Evolutionary conservation across 2,888 invertebrate species (phyloP), one percentile per base, ranked within the genome.

Genomic region (Ophion ellenae): DNA sequence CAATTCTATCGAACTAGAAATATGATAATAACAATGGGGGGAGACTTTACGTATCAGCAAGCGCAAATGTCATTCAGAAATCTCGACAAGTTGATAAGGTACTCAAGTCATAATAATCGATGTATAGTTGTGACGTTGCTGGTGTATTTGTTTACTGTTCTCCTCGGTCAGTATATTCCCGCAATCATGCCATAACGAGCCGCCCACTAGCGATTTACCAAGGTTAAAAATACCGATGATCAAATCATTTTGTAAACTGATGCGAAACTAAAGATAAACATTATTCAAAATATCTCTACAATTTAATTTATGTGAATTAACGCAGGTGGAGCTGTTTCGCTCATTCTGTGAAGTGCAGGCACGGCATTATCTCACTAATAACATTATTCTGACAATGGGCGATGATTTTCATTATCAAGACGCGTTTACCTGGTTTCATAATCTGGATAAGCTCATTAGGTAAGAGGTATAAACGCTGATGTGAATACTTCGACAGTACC

Each of bases 361-460:
- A 0, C 88, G 90, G 57, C 92, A 91, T 0, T 97, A 97, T 92
- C 91, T 91, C 84, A 97, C 97, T 0, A 96, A 96, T 87, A 97
- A 98, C 92, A 95, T 98, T n/a, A 95, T 98, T 89, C 95, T 98
- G 75, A 97, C 98, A 0, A 98, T 98, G 98, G 99, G 99, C 0
- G 97, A 97, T 89, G 99, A 99, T 94, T 99, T 99, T 93, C 96
- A 97, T 90, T 99, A 97, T 92, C 97, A 97, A 93, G 95, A 96
- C 86, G 97, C 97, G 0, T 94, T 95, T 28, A 95, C 96, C 94
- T 98, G 98, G 97, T 99, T 96, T 94, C 96, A 95, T 88, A 98
- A 98, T 93, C 94, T 99, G 94, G 99, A 99, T 92, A 98, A 97
- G 92, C 95, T 99, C 17, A 98, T 99, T 89, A 95, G 96, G 96